These are phyloP conservation scores for Plagodis dolabraria DNA, from an alignment of 2,888 invertebrate species.

Conservation along the genomic window DNA sequence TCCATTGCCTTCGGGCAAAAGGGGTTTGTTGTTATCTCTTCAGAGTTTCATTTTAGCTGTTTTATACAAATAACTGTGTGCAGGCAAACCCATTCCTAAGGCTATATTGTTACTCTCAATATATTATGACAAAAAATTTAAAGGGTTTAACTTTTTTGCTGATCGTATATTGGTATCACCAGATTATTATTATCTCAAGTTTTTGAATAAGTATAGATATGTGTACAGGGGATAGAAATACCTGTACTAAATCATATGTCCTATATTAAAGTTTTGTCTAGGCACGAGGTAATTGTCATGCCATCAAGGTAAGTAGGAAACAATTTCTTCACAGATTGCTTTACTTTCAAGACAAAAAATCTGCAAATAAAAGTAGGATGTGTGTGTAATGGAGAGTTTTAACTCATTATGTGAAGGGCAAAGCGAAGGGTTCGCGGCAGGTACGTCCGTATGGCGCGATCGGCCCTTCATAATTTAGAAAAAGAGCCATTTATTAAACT, in stretches of 20 bases:
- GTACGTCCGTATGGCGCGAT: slow-evolving; percentile 83
- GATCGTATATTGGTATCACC: too few relatives aligned
- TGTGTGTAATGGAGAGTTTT: slow-evolving; percentile 56
- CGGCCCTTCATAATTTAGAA: slow-evolving; percentile 80
- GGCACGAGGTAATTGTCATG: too few relatives aligned
- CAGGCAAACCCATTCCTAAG: slow-evolving; percentile 46
- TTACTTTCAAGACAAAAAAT: slow-evolving; percentile 36
- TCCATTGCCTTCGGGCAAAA: slow-evolving; percentile 77
- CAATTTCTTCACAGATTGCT: not conserved
- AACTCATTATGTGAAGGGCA: slow-evolving; percentile 66
- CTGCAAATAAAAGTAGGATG: slow-evolving; percentile 55
- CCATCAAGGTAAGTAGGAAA: too few relatives aligned
- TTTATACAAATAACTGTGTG: slow-evolving; percentile 62
- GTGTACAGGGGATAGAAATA: too few relatives aligned
- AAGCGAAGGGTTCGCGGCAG: slow-evolving; percentile 78
- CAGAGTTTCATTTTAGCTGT: slow-evolving; percentile 67
- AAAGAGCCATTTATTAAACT: slow-evolving; percentile 83
- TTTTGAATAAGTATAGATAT: too few relatives aligned
- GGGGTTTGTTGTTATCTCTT: slow-evolving; percentile 74
- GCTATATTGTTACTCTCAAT: slow-evolving; percentile 40
- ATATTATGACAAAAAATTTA: slow-evolving; percentile 35
- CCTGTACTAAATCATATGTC: too few relatives aligned
- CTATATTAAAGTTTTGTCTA: too few relatives aligned
- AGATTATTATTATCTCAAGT: too few relatives aligned
- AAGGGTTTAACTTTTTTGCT: slow-evolving; percentile 16